Evolutionary conservation across 2,113 vertebrate species (phyloP).

Genomic region (Callaeas wilsoni): DNA sequence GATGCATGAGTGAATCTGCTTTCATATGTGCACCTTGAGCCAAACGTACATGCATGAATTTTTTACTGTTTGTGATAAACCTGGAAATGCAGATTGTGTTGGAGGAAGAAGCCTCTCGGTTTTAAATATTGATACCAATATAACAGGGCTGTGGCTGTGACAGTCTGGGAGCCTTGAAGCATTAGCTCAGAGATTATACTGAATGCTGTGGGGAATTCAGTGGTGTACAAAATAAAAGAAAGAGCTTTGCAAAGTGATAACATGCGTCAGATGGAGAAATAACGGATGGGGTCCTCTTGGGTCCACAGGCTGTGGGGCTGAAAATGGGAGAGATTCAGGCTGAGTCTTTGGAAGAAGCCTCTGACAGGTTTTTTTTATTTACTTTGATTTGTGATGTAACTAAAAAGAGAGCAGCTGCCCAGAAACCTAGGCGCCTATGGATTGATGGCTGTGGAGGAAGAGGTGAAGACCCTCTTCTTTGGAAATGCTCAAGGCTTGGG

Average conservation of each 20-base stretch:
- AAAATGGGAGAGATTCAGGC: background rate
- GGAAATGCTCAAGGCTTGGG: background rate
- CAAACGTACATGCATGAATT: background rate
- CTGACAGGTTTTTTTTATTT: background rate
- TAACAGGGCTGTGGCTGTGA: background rate
- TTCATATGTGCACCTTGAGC: background rate
- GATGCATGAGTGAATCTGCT: background rate
- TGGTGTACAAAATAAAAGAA: background rate
- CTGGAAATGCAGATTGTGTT: background rate
- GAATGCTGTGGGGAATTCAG: background rate
- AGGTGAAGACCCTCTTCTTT: background rate
- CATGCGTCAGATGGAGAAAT: background rate
- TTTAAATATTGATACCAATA: background rate
- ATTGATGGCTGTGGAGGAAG: constrained; percentile 2
- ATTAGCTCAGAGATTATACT: background rate
- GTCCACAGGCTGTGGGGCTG: background rate
- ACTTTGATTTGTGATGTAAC: constrained; percentile 45
- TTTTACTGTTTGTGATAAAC: background rate
- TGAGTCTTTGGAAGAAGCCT: background rate
- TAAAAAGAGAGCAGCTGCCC: constrained; percentile 15
- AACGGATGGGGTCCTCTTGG: background rate
- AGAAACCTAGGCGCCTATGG: background rate
- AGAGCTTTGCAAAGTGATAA: background rate
- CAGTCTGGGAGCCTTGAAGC: background rate
- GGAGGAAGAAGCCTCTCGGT: background rate